These are phyloP conservation scores for Taxidea taxus DNA, from an alignment of 2,113 vertebrate genomes.

Conservation along the genomic window DNA sequence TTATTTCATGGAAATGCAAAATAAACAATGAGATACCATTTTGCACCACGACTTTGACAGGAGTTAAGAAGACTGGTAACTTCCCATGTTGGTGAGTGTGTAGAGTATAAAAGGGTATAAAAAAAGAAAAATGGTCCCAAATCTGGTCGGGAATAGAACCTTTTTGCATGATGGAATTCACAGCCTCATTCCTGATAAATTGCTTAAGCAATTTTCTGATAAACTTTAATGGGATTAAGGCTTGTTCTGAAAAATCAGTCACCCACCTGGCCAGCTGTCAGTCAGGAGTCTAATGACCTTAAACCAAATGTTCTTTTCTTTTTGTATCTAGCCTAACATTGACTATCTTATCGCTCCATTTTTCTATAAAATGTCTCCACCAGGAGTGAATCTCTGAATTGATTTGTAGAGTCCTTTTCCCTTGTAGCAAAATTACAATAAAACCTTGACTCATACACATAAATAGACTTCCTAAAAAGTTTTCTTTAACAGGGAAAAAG, in stretches of 20 bases:
- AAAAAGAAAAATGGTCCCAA: background rate
- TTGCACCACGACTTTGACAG: background rate
- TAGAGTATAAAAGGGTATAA: background rate
- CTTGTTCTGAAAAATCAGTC: slow-evolving; percentile 49
- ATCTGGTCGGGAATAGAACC: background rate
- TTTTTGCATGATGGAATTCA: slow-evolving; percentile 21
- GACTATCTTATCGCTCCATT: slow-evolving; percentile 31
- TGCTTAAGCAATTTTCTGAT: slow-evolving; percentile 73
- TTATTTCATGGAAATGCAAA: background rate
- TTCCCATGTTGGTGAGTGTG: background rate
- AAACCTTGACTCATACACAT: background rate
- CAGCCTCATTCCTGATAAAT: slow-evolving; percentile 54
- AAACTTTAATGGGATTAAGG: slow-evolving; percentile 70
- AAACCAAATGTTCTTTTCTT: slow-evolving; percentile 21
- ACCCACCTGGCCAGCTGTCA: slow-evolving; percentile 17
- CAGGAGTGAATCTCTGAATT: slow-evolving; percentile 51
- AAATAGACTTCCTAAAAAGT: slow-evolving; percentile 2
- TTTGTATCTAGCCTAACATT: background rate
- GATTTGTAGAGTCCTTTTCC: slow-evolving; percentile 18
- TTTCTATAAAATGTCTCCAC: slow-evolving; percentile 32
- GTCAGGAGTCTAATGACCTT: background rate
- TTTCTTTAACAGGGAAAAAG: background rate
- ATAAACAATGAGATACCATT: background rate
- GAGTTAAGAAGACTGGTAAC: background rate
- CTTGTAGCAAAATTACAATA: background rate